Conservation (phyloP, 2,797 vertebrate genomes). For the Chromobotia macracanthus region DNA sequence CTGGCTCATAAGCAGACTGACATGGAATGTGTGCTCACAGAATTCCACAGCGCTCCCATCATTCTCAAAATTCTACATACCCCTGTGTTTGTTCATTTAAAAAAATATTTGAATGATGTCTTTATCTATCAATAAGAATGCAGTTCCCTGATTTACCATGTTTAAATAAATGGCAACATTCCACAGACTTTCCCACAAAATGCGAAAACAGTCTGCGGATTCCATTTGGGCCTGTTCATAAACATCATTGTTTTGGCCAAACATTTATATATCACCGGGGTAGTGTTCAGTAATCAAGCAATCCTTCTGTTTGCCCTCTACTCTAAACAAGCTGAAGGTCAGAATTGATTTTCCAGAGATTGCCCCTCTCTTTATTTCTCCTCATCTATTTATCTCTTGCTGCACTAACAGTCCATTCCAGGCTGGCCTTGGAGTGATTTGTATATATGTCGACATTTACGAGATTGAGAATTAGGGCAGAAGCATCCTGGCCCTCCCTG, state of each 20-base stretch:
- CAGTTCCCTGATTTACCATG: background rate
- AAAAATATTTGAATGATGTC: background rate
- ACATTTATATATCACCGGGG: background rate
- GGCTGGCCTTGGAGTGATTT: constrained; percentile 39
- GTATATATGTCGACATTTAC: constrained; percentile 52
- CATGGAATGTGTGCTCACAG: background rate
- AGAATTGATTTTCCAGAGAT: constrained; percentile 49
- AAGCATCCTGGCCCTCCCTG: constrained; percentile 40
- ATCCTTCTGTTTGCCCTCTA: constrained; percentile 41
- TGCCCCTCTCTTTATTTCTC: constrained; percentile 20
- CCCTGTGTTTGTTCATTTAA: background rate
- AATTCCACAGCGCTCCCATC: background rate
- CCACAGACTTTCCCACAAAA: background rate
- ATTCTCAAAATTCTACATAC: background rate
- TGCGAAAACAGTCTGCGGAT: background rate
- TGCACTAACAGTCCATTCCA: constrained; percentile 10
- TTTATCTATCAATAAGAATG: background rate
- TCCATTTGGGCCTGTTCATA: background rate
- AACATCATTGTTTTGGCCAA: background rate
- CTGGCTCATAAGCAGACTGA: background rate
- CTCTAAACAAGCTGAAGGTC: constrained; percentile 45
- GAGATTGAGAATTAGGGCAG: constrained; percentile 49
- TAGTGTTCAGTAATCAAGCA: constrained; percentile 22
- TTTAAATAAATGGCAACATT: background rate
- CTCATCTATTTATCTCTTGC: background rate